These are phyloP conservation scores for Spisula subtruncata DNA, from an alignment of 2,888 invertebrate genomes.

Conservation along the genomic window DNA sequence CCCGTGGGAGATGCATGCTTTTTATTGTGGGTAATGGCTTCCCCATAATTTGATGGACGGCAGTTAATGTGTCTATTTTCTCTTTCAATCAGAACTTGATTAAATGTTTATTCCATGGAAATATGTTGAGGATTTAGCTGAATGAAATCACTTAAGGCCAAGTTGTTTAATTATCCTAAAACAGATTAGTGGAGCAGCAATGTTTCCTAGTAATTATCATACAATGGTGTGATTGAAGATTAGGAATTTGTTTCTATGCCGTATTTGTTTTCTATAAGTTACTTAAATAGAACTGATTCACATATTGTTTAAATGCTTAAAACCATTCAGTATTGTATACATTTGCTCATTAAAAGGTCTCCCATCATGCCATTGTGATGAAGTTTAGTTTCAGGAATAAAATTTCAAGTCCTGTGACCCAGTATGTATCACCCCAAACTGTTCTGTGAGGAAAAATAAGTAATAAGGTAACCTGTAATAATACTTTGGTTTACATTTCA, in stretches of 20 bases:
- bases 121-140: constrained; percentile 5
- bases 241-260: not conserved
- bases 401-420: no score
- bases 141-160: constrained; percentile 1
- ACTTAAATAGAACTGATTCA: not conserved
- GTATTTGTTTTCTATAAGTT: not conserved
- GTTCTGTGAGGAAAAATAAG: no score
- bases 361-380: no score
- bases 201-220: not conserved
- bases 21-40: not conserved
- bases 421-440: no score
- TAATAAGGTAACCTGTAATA: no score
- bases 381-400: no score
- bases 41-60: constrained; percentile 6
- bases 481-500: no score
- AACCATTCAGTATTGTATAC: no score
- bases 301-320: no score
- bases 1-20: constrained; percentile 10
- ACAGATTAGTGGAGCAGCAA: not conserved
- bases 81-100: constrained; percentile 17
- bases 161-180: not conserved
- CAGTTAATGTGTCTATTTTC: constrained; percentile 19
- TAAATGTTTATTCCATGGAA: constrained; percentile 9
- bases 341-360: no score
- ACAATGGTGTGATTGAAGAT: not conserved